phyloP scores from a whole-genome alignment of 2,888 invertebrate genomes.

The Netelia inedita region DNA sequence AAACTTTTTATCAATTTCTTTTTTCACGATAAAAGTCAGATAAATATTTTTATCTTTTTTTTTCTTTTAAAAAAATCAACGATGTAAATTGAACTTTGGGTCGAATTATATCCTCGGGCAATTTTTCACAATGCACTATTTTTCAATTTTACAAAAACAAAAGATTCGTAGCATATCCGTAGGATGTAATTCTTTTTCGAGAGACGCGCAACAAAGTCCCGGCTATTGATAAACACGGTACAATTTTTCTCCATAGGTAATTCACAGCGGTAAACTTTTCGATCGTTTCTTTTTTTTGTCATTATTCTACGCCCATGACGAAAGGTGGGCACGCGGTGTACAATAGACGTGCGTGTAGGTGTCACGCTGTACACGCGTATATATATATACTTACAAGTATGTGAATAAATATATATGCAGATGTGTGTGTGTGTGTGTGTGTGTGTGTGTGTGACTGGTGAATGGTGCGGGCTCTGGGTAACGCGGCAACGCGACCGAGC shows the following conservation, averaged over 20 bases:
- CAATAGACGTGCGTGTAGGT: slow-evolving; percentile 28
- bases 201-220: neutral
- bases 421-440: slow-evolving; percentile 2
- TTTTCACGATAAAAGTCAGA: no score
- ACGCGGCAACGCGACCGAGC: slow-evolving; percentile 80
- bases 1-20: slow-evolving; percentile 1
- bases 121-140: no score
- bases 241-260: neutral
- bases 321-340: neutral
- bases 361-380: neutral
- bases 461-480: slow-evolving; percentile 75
- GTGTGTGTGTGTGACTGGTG: slow-evolving; percentile 43
- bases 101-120: no score
- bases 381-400: slow-evolving; percentile 3
- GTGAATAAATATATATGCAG: neutral
- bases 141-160: no score
- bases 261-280: neutral
- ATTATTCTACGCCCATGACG: neutral
- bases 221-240: no score
- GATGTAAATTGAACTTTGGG: neutral
- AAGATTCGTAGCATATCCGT: no score
- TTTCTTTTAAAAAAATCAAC: neutral
- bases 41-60: neutral
- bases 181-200: neutral
- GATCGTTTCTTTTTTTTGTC: slow-evolving; percentile 4